phyloP scores from a whole-genome alignment of 1,140 invertebrate genomes.

The Eriocheir sinensis region DNA sequence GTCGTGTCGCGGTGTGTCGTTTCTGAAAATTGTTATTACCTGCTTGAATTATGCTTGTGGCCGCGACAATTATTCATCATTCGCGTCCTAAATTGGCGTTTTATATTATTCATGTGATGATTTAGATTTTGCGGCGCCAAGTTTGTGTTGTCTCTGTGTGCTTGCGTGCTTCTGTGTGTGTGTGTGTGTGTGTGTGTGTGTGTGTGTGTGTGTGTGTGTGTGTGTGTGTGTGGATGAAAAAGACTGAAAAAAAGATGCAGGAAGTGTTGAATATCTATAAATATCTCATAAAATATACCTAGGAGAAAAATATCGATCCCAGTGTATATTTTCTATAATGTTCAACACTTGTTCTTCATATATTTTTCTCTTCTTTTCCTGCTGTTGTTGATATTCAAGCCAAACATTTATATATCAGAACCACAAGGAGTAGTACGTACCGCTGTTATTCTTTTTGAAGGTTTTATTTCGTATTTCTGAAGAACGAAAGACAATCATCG shows the following conservation, averaged over 20 bases:
- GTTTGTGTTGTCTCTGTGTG: slow-evolving; percentile 34
- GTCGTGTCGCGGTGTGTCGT: slow-evolving; percentile 30
- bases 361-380: too few relatives aligned
- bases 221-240: too few relatives aligned
- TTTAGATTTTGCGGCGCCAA: not conserved
- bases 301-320: too few relatives aligned
- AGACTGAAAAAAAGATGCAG: too few relatives aligned
- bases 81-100: slow-evolving; percentile 15
- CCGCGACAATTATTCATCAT: slow-evolving; percentile 41
- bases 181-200: slow-evolving; percentile 29
- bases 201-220: not conserved
- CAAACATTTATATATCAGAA: too few relatives aligned
- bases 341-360: not conserved
- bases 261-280: not conserved
- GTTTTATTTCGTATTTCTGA: not conserved
- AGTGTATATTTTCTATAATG: not conserved
- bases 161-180: too few relatives aligned
- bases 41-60: slow-evolving; percentile 30
- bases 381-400: too few relatives aligned
- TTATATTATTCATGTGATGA: slow-evolving; percentile 48
- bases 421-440: not conserved
- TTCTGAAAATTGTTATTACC: slow-evolving; percentile 11
- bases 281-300: too few relatives aligned
- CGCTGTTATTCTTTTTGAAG: not conserved
- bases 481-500: too few relatives aligned